Evolutionary conservation across 2,797 vertebrate genomes (phyloP).

Genomic region (Gallinago nigripennis): DNA sequence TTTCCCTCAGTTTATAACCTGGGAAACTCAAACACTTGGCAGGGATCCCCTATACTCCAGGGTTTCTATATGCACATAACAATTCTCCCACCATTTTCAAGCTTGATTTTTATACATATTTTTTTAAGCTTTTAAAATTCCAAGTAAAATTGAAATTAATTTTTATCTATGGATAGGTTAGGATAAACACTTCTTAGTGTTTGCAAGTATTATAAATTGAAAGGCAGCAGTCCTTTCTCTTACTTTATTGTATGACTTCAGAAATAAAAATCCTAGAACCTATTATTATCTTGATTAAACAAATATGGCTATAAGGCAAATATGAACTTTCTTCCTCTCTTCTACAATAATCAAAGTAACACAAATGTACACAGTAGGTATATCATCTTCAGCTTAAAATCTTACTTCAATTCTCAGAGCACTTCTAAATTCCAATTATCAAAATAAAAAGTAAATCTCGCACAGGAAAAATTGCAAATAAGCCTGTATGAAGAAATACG

Average conservation of each 20-base stretch:
- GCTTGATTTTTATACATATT: background rate
- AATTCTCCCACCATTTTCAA: background rate
- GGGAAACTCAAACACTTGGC: background rate
- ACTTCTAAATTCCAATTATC: background rate
- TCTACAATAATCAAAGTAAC: background rate
- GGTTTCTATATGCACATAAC: background rate
- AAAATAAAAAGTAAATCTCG: background rate
- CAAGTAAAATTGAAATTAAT: background rate
- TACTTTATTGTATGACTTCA: background rate
- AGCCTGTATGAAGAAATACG: background rate
- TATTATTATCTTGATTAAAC: background rate
- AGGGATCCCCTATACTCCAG: background rate
- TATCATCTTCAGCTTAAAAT: background rate
- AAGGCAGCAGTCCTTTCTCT: background rate
- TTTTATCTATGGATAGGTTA: background rate
- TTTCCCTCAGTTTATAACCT: background rate
- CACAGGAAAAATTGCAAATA: background rate
- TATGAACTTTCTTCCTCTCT: rapidly evolving
- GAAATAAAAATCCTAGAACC: background rate
- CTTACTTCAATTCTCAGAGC: background rate
- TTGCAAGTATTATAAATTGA: background rate
- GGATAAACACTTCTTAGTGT: background rate
- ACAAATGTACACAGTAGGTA: background rate
- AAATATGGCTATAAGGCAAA: background rate
- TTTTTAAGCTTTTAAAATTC: background rate